Conservation (phyloP, 2,888 invertebrate genomes). For the Epistrophe eligans region DNA sequence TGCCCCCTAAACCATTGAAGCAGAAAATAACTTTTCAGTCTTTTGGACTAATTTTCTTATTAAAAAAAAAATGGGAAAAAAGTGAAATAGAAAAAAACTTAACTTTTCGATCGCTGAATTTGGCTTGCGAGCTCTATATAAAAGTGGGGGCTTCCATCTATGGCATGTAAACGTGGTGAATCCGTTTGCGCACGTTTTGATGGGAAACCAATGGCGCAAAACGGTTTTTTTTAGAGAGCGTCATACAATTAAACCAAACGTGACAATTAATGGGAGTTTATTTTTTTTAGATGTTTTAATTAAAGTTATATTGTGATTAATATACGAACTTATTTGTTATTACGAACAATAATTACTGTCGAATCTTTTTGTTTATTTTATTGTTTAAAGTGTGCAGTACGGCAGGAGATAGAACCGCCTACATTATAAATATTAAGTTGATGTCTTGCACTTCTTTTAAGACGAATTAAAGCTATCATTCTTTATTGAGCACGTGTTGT, state of each 20-base stretch:
- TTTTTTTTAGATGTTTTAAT: conserved; percentile 26
- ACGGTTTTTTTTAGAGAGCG: conserved; percentile 51
- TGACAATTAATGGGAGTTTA: conserved; percentile 55
- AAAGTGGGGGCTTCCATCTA: conserved; percentile 11
- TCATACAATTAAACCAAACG: conserved; percentile 64
- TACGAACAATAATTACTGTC: not conserved
- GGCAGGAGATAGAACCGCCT: not conserved
- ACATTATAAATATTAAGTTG: not conserved
- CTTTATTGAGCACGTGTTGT: not conserved
- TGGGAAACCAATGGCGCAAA: conserved; percentile 62
- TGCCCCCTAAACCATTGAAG: conserved; percentile 28
- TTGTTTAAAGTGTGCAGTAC: too few relatives aligned
- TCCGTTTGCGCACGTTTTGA: conserved; percentile 44
- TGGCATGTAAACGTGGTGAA: conserved; percentile 29
- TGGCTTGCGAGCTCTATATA: not conserved
- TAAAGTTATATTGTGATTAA: conserved; percentile 30
- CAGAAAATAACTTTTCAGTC: conserved; percentile 59
- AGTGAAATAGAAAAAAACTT: conserved; percentile 21
- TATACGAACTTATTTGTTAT: not conserved
- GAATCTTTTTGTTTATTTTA: not conserved
- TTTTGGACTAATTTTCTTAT: conserved; percentile 54
- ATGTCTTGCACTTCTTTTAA: not conserved
- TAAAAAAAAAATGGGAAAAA: not conserved
- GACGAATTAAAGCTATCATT: not conserved
- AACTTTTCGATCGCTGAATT: conserved; percentile 61